Percentiles rank a stretch among this genome's conserved stretches.
Conservation (phyloP, 2,113 vertebrate genomes). For the Dendrocopos noguchii region DNA sequence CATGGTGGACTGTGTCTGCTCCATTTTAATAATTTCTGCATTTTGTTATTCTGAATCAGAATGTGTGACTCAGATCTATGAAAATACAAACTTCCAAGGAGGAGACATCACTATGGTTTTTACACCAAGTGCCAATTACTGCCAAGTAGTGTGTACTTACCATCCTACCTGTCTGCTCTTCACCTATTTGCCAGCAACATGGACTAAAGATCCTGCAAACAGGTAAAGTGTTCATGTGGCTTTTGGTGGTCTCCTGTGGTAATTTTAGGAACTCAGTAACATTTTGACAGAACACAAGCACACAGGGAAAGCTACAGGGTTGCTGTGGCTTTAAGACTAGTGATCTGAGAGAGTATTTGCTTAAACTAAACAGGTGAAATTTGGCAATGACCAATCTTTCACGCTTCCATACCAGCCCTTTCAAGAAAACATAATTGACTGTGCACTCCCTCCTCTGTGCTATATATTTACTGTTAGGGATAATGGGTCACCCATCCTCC, state of each 20-base stretch:
- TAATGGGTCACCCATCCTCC: too few relatives aligned
- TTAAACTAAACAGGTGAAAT: not conserved
- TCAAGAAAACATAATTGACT: not conserved
- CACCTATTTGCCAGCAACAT: conserved; percentile 53
- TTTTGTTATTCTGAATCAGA: conserved; percentile 30
- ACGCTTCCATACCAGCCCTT: rapidly evolving
- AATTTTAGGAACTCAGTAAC: not conserved
- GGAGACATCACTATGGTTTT: conserved; percentile 63
- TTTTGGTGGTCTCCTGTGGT: not conserved
- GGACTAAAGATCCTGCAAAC: conserved; percentile 49
- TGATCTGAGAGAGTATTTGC: not conserved
- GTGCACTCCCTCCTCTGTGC: not conserved
- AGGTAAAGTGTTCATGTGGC: conserved; percentile 54
- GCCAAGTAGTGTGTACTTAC: conserved; percentile 77
- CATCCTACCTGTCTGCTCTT: conserved; percentile 77
- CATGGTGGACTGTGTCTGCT: not conserved
- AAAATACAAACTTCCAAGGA: conserved; percentile 72
- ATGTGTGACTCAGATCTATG: conserved; percentile 67
- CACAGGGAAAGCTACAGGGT: not conserved
- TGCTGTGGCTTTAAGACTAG: not conserved
- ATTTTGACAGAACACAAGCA: not conserved
- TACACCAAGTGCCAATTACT: conserved; percentile 67
- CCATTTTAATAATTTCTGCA: not conserved
- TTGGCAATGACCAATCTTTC: not conserved
- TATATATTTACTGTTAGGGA: rapidly evolving